These are phyloP conservation scores for Trypoxylus dichotomus DNA, from an alignment of 1,140 invertebrate genomes.

Conservation along the genomic window DNA sequence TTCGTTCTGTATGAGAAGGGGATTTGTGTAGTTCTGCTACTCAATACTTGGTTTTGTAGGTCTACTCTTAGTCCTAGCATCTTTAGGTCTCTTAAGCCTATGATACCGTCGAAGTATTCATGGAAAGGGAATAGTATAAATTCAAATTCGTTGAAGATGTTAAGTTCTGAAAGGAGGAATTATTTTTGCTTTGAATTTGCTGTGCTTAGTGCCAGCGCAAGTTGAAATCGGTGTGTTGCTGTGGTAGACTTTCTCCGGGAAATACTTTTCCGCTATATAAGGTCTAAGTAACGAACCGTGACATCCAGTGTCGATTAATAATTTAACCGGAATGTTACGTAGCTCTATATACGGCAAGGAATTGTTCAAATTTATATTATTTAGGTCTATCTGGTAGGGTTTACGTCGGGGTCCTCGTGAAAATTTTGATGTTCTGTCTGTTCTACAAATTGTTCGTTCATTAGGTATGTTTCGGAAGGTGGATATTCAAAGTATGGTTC, in stretches of 20 bases:
- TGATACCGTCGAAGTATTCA: conserved; percentile 41
- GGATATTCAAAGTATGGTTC: background rate
- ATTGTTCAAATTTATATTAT: conserved; percentile 32
- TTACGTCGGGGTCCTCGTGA: background rate
- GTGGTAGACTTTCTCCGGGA: conserved; percentile 34
- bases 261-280: conserved; percentile 37
- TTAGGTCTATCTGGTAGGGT: conserved; percentile 16
- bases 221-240: conserved; percentile 30
- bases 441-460: conserved; percentile 4
- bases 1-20: too few relatives aligned
- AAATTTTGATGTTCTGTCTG: background rate
- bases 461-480: background rate
- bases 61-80: conserved; percentile 36
- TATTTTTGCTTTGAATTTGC: conserved; percentile 37
- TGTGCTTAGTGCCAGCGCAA: conserved; percentile 31
- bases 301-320: conserved; percentile 42
- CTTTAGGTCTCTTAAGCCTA: conserved; percentile 36
- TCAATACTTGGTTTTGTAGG: conserved; percentile 32
- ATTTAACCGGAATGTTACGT: conserved; percentile 33
- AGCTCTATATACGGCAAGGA: conserved; percentile 40
- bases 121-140: conserved; percentile 39
- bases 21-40: conserved; percentile 32
- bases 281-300: conserved; percentile 35
- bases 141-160: conserved; percentile 23
- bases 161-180: conserved; percentile 34